Percentiles rank a stretch among this genome's conserved stretches.
Evolutionary conservation across 2,888 invertebrate species (phyloP).

Genomic region (Drosophila fulvimacula): DNA sequence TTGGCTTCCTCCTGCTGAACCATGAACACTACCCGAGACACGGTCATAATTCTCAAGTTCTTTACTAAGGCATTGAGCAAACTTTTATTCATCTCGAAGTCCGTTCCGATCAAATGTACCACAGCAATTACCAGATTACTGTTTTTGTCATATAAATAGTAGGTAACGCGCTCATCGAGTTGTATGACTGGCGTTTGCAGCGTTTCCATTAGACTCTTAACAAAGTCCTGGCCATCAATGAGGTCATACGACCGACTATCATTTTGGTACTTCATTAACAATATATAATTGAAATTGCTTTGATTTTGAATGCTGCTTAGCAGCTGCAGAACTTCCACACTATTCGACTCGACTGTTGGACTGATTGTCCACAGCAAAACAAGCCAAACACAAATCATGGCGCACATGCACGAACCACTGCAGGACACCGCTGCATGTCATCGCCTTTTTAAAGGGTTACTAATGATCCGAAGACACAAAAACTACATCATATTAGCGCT

Average conservation of each 20-base stretch:
- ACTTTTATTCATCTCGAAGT: slow-evolving; percentile 42
- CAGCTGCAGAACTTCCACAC: slow-evolving; percentile 42
- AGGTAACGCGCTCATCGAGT: slow-evolving; percentile 61
- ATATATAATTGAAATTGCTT: slow-evolving; percentile 46
- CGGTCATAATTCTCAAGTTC: slow-evolving; percentile 70
- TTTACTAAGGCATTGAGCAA: slow-evolving; percentile 60
- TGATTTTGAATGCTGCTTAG: slow-evolving; percentile 39
- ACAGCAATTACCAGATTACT: slow-evolving; percentile 61
- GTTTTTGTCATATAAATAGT: slow-evolving; percentile 57
- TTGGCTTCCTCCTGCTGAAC: slow-evolving; percentile 39
- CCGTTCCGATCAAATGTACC: slow-evolving; percentile 50
- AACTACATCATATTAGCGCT: slow-evolving; percentile 43
- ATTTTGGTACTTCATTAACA: slow-evolving; percentile 57
- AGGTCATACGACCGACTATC: slow-evolving; percentile 2
- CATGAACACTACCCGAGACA: slow-evolving; percentile 71
- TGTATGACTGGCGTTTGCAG: slow-evolving; percentile 66
- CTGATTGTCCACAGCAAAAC: slow-evolving; percentile 17
- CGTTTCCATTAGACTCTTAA: slow-evolving; percentile 42
- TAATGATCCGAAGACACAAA: background rate
- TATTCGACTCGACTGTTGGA: slow-evolving; percentile 1
- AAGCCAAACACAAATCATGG: slow-evolving; percentile 44
- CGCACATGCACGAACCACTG: slow-evolving; percentile 41
- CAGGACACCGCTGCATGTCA: slow-evolving; percentile 35
- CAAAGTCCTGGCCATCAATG: slow-evolving; percentile 23
- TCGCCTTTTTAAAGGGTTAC: slow-evolving; percentile 62